These are phyloP conservation scores for Pachliopta kotzebuea DNA, from an alignment of 2,888 invertebrate genomes.

Conservation along the genomic window DNA sequence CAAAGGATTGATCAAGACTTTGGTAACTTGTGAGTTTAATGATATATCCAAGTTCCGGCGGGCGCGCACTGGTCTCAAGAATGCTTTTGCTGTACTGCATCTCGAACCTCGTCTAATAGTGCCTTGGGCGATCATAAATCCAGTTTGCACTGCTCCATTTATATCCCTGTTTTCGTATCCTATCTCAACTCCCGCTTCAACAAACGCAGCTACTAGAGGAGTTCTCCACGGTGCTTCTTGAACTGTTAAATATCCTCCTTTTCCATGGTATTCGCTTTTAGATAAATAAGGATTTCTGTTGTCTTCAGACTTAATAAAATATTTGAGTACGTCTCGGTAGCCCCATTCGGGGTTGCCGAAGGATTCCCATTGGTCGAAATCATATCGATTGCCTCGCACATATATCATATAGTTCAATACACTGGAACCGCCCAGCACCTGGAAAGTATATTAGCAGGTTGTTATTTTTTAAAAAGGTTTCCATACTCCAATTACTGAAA, in stretches of 20 bases:
- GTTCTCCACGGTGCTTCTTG: slow-evolving; percentile 93
- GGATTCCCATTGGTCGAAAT: slow-evolving; percentile 94
- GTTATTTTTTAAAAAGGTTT: too few relatives aligned
- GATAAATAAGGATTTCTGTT: slow-evolving; percentile 92
- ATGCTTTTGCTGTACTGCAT: slow-evolving; percentile 94
- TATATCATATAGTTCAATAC: slow-evolving; percentile 95
- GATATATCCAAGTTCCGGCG: slow-evolving; percentile 90
- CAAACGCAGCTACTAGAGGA: slow-evolving; percentile 89
- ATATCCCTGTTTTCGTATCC: slow-evolving; percentile 92
- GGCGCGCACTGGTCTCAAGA: slow-evolving; percentile 87
- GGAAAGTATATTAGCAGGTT: slow-evolving; percentile 38
- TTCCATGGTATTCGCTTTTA: slow-evolving; percentile 84
- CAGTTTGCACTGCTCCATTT: slow-evolving; percentile 89
- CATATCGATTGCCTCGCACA: slow-evolving; percentile 89
- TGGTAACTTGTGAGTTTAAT: slow-evolving; percentile 88
- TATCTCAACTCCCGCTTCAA: slow-evolving; percentile 89
- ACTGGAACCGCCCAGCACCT: slow-evolving; percentile 92
- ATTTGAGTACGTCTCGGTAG: slow-evolving; percentile 90
- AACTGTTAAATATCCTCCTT: slow-evolving; percentile 87
- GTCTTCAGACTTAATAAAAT: slow-evolving; percentile 95
- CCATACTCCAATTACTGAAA: not conserved
- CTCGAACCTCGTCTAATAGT: slow-evolving; percentile 89
- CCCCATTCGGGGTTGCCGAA: slow-evolving; percentile 95
- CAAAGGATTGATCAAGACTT: slow-evolving; percentile 86
- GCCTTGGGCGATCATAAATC: slow-evolving; percentile 91